A percentile compares a stretch with the other conserved stretches of the same genome.
These are phyloP conservation scores for Atrichornis clamosus DNA, from an alignment of 2,113 vertebrate species.

Conservation along the genomic window DNA sequence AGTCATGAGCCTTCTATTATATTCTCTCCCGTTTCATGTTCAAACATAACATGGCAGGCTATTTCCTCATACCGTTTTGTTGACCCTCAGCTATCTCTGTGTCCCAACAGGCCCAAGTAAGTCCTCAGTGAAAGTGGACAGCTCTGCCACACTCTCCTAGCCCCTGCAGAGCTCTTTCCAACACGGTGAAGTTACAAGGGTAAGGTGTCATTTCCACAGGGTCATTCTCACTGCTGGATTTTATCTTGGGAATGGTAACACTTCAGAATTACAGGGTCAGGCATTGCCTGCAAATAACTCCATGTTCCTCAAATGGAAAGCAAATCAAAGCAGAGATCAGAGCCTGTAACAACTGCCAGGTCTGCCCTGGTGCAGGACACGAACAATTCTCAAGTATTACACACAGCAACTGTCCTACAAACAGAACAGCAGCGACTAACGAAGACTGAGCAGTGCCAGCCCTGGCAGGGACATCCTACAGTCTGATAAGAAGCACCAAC, in stretches of 20 bases:
- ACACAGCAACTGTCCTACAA: not conserved
- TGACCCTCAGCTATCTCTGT: not conserved
- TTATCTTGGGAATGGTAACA: not conserved
- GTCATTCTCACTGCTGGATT: not conserved
- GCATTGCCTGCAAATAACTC: accelerated
- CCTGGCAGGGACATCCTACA: accelerated
- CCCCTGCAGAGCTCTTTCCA: not conserved
- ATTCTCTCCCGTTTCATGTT: not conserved
- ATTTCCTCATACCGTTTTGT: not conserved
- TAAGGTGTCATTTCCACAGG: not conserved
- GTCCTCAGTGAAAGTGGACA: not conserved
- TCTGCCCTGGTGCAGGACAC: not conserved
- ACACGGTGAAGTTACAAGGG: accelerated
- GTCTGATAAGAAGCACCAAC: not conserved
- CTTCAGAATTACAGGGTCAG: not conserved
- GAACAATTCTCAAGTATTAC: not conserved
- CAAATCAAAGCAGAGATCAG: not conserved
- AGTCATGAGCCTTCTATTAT: not conserved
- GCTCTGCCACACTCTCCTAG: not conserved
- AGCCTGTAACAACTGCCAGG: not conserved
- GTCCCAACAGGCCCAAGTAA: not conserved
- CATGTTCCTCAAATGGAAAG: not conserved
- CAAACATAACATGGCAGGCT: not conserved
- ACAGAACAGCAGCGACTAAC: not conserved
- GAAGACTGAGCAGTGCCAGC: not conserved